Conservation (phyloP, 2,113 vertebrate genomes). For the Candoia aspera region DNA sequence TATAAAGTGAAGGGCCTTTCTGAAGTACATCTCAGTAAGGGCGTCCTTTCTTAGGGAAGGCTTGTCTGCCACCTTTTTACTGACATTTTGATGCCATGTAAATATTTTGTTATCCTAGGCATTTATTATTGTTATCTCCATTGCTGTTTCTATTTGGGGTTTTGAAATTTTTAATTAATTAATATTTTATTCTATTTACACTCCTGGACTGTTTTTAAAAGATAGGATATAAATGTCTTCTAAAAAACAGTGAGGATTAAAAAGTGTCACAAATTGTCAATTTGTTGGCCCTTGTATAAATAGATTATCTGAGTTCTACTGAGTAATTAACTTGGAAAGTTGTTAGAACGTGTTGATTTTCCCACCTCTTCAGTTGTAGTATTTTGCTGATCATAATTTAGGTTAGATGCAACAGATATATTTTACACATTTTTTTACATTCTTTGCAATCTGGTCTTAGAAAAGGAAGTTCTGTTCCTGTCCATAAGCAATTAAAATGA, state of each 20-base stretch:
- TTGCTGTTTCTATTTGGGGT: background rate
- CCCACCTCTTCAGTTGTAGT: background rate
- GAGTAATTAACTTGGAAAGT: background rate
- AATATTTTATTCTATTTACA: background rate
- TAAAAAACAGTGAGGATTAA: background rate
- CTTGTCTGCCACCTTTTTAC: background rate
- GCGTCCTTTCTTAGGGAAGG: background rate
- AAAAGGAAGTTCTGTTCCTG: background rate
- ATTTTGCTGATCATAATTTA: background rate
- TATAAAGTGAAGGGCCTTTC: background rate
- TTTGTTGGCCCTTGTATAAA: conserved; percentile 42
- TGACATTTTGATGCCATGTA: background rate
- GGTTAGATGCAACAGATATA: background rate
- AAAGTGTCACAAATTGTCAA: background rate
- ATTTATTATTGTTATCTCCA: background rate
- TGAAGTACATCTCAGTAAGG: background rate
- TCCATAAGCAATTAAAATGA: background rate
- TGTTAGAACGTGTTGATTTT: background rate
- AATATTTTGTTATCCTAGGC: background rate
- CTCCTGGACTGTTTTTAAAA: background rate
- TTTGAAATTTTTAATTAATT: background rate
- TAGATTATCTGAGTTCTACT: background rate
- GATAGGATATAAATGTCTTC: background rate
- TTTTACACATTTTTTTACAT: background rate
- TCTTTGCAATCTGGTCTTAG: background rate